Conservation (phyloP, 1,140 invertebrate genomes). For the Drepana arcuata region DNA sequence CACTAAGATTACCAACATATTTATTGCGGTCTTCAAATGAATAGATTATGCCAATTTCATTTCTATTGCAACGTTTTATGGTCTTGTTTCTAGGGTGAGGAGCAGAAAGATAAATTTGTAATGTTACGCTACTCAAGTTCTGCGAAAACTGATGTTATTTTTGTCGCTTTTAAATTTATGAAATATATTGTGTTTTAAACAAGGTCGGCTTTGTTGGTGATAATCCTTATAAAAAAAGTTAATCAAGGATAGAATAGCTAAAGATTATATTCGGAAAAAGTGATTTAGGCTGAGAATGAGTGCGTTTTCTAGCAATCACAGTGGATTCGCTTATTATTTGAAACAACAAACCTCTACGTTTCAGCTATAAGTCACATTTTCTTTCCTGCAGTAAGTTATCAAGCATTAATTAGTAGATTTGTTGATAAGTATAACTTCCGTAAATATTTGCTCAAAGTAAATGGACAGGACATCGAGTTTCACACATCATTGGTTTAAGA, state of each 20-base stretch:
- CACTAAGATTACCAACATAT: slow-evolving; percentile 14
- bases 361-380: too few relatives aligned
- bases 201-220: slow-evolving; percentile 9
- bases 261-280: too few relatives aligned
- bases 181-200: slow-evolving; percentile 8
- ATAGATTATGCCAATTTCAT: slow-evolving; percentile 10
- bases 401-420: too few relatives aligned
- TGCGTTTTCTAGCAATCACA: too few relatives aligned
- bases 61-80: not conserved
- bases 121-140: slow-evolving; percentile 7
- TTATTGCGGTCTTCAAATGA: not conserved
- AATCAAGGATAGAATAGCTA: too few relatives aligned
- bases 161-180: slow-evolving; percentile 10
- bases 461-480: slow-evolving; percentile 15
- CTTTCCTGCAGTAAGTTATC: too few relatives aligned
- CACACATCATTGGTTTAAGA: slow-evolving; percentile 21
- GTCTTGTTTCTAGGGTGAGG: not conserved
- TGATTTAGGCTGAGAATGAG: too few relatives aligned
- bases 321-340: too few relatives aligned
- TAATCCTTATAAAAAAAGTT: not conserved
- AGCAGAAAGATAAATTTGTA: not conserved
- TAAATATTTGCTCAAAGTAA: too few relatives aligned
- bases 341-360: too few relatives aligned
- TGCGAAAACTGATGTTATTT: slow-evolving; percentile 13
- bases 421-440: too few relatives aligned